A percentile compares a stretch with the other conserved stretches of the same genome.
These are phyloP conservation scores for Cygnus olor DNA, from an alignment of 2,797 vertebrate genomes.

Conservation along the genomic window DNA sequence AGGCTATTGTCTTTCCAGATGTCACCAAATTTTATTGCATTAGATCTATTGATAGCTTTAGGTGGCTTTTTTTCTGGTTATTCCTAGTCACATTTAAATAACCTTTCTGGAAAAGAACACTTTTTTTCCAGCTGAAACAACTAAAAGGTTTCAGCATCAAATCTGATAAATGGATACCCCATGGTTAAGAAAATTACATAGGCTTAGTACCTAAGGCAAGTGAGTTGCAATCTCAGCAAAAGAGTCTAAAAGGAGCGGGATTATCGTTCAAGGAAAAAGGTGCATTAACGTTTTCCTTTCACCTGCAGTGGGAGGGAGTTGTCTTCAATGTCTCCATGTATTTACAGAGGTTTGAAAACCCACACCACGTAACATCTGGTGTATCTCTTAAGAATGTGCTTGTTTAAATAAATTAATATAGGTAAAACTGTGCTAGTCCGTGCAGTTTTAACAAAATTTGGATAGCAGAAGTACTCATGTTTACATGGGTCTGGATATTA, in stretches of 20 bases:
- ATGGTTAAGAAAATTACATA: constrained; percentile 61
- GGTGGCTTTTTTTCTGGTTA: background rate
- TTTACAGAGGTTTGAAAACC: background rate
- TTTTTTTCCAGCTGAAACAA: constrained; percentile 25
- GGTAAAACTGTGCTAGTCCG: background rate
- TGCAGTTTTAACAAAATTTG: background rate
- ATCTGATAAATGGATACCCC: constrained; percentile 59
- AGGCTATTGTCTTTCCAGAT: background rate
- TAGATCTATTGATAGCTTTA: background rate
- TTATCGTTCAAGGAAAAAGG: constrained; percentile 14
- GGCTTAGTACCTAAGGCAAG: constrained; percentile 41
- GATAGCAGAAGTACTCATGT: background rate
- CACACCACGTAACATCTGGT: accelerated
- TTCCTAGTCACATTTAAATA: constrained; percentile 38
- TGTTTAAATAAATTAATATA: background rate
- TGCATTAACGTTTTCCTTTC: background rate
- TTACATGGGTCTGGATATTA: background rate
- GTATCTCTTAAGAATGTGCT: background rate
- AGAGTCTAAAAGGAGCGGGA: constrained; percentile 5
- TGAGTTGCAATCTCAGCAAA: constrained; percentile 53
- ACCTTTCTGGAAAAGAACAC: background rate
- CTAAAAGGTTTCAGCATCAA: constrained; percentile 15
- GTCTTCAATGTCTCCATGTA: background rate
- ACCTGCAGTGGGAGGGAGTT: background rate
- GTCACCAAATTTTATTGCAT: background rate